Evolutionary conservation across 2,888 invertebrate species (phyloP).

Genomic region (Scaptomyza flava): DNA sequence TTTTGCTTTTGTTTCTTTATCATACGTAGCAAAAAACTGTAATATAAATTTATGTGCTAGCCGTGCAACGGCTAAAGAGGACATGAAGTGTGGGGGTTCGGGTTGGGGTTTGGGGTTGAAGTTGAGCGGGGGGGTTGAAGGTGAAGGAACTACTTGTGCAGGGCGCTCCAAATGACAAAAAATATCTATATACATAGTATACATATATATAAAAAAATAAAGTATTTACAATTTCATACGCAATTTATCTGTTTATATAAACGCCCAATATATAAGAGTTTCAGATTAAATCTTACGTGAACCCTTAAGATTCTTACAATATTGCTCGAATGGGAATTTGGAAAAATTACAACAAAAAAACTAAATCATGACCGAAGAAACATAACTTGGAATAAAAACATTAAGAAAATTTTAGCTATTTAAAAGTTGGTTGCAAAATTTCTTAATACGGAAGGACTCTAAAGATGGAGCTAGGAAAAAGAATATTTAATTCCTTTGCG

Average conservation of each 20-base stretch:
- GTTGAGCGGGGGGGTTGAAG: not conserved
- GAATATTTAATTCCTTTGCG: too few relatives aligned
- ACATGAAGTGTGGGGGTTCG: slow-evolving; percentile 12
- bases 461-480: too few relatives aligned
- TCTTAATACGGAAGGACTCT: too few relatives aligned
- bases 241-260: slow-evolving; percentile 38
- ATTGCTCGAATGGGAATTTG: too few relatives aligned
- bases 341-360: too few relatives aligned
- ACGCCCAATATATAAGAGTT: not conserved
- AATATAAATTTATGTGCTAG: slow-evolving; percentile 75
- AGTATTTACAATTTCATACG: slow-evolving; percentile 42
- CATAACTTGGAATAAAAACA: not conserved
- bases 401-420: not conserved
- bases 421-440: too few relatives aligned
- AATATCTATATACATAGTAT: slow-evolving; percentile 4
- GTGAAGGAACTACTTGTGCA: slow-evolving; percentile 30
- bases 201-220: slow-evolving; percentile 17
- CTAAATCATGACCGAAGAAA: too few relatives aligned
- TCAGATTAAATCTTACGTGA: too few relatives aligned
- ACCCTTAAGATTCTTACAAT: too few relatives aligned
- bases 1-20: slow-evolving; percentile 59
- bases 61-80: slow-evolving; percentile 43
- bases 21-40: slow-evolving; percentile 67
- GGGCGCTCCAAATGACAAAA: slow-evolving; percentile 43
- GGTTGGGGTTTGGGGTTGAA: too few relatives aligned